These are phyloP conservation scores for Heliornis fulica DNA, from an alignment of 2,113 vertebrate genomes.

Conservation along the genomic window DNA sequence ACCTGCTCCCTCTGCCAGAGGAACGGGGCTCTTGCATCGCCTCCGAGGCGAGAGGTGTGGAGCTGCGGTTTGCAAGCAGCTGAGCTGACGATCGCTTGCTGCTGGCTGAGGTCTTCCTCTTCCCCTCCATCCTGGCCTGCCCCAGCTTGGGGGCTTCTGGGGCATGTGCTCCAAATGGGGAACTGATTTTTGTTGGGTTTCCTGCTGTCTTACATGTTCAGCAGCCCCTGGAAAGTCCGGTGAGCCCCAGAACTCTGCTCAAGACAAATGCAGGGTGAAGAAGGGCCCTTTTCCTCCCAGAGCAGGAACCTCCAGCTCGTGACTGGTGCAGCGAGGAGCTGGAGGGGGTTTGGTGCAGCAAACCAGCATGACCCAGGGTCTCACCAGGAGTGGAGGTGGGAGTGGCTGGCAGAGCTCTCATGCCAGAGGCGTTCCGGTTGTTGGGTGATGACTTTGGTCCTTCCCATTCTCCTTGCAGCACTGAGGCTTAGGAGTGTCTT, in stretches of 20 bases:
- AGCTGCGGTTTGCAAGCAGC: slow-evolving; percentile 11
- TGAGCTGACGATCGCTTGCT: not conserved
- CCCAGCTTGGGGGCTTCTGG: not conserved
- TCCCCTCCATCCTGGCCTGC: not conserved
- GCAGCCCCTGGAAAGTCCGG: slow-evolving; percentile 20
- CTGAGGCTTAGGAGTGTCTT: not conserved
- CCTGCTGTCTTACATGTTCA: not conserved
- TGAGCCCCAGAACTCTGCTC: not conserved
- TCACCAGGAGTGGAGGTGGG: not conserved
- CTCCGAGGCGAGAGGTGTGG: not conserved
- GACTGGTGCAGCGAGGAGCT: fast-evolving
- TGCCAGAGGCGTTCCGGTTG: no score
- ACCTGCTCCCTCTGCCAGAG: not conserved
- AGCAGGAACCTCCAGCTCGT: fast-evolving
- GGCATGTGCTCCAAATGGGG: slow-evolving; percentile 20
- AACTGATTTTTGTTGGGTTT: slow-evolving; percentile 21
- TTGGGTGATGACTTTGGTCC: not conserved
- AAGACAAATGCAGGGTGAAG: not conserved
- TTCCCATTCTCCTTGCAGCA: not conserved
- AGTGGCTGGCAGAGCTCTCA: not conserved
- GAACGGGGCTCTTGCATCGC: not conserved
- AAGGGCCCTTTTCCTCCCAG: not conserved
- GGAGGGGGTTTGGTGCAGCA: not conserved
- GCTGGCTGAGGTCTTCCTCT: slow-evolving; percentile 23
- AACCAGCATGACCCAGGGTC: not conserved